phyloP scores from a whole-genome alignment of 92 coral and sea anemone genomes.

The Phenganax marumi region DNA sequence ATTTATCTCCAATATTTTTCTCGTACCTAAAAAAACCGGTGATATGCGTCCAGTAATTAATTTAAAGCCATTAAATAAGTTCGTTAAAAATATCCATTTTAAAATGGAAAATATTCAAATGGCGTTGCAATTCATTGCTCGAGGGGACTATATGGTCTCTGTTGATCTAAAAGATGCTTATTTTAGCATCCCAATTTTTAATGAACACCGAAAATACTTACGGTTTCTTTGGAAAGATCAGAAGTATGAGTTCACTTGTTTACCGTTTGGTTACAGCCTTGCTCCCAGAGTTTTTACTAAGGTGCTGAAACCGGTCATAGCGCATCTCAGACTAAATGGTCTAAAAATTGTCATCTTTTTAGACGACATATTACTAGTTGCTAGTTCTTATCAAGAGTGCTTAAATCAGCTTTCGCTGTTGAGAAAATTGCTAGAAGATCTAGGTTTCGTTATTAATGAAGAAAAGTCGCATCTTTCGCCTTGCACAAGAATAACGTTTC shows the following conservation, averaged over 20 bases:
- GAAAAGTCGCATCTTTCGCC: slow-evolving; percentile 12
- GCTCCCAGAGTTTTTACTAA: slow-evolving; percentile 68
- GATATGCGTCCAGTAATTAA: slow-evolving; percentile 52
- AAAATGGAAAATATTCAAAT: slow-evolving; percentile 59
- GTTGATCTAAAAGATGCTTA: slow-evolving; percentile 60
- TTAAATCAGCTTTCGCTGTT: not conserved
- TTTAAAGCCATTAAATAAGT: slow-evolving; percentile 44
- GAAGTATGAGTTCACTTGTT: slow-evolving; percentile 53
- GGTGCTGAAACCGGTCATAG: slow-evolving; percentile 52
- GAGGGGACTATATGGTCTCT: slow-evolving; percentile 53
- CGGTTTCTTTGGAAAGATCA: slow-evolving; percentile 45
- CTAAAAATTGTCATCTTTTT: slow-evolving; percentile 3
- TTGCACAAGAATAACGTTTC: no score
- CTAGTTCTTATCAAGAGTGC: not conserved
- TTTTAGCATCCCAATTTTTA: slow-evolving; percentile 57
- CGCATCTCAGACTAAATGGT: slow-evolving; percentile 28
- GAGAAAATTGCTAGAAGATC: not conserved
- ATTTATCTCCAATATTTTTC: slow-evolving; percentile 6
- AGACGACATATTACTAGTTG: not conserved
- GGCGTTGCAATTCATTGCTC: slow-evolving; percentile 23
- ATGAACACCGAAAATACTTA: slow-evolving; percentile 48
- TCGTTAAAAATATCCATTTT: slow-evolving; percentile 60
- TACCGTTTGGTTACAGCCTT: slow-evolving; percentile 62
- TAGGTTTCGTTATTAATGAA: not conserved
- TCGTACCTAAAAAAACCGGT: slow-evolving; percentile 44